Evolutionary conservation across 2,888 invertebrate species (phyloP).

Genomic region (Lycocerus yunnanus): DNA sequence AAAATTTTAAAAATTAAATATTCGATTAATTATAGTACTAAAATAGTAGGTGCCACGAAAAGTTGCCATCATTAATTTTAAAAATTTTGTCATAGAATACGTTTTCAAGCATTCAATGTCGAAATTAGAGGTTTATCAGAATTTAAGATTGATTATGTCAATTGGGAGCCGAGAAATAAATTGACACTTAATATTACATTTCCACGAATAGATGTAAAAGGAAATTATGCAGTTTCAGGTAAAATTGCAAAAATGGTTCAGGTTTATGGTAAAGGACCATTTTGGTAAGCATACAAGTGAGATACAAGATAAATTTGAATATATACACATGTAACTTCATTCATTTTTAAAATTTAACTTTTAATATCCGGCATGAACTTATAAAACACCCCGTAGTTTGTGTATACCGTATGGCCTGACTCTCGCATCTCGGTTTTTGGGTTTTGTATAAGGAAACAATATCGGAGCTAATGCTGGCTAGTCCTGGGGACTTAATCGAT

Average conservation of each 20-base stretch:
- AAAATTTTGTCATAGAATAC: slow-evolving; percentile 42
- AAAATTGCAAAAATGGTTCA: slow-evolving; percentile 48
- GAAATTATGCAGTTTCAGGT: slow-evolving; percentile 51
- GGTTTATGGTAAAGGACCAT: slow-evolving; percentile 52
- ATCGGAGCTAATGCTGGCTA: too few relatives aligned
- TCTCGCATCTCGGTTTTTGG: too few relatives aligned
- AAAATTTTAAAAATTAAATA: too few relatives aligned
- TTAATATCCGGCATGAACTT: too few relatives aligned
- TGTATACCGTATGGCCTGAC: too few relatives aligned
- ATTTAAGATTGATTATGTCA: slow-evolving; percentile 50
- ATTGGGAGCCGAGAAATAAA: slow-evolving; percentile 47
- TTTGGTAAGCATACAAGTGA: slow-evolving; percentile 45
- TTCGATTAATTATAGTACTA: too few relatives aligned
- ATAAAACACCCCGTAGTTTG: too few relatives aligned
- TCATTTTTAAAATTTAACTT: too few relatives aligned
- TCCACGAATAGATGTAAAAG: slow-evolving; percentile 50
- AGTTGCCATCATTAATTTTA: background rate
- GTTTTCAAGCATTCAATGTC: slow-evolving; percentile 50
- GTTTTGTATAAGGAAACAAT: too few relatives aligned
- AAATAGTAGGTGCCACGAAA: too few relatives aligned
- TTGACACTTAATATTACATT: slow-evolving; percentile 52
- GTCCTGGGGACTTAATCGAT: too few relatives aligned
- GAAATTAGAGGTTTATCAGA: slow-evolving; percentile 51
- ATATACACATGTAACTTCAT: too few relatives aligned
- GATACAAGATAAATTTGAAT: background rate